Conservation (phyloP, 1,140 invertebrate genomes). For the Sarcophaga bullata region DNA sequence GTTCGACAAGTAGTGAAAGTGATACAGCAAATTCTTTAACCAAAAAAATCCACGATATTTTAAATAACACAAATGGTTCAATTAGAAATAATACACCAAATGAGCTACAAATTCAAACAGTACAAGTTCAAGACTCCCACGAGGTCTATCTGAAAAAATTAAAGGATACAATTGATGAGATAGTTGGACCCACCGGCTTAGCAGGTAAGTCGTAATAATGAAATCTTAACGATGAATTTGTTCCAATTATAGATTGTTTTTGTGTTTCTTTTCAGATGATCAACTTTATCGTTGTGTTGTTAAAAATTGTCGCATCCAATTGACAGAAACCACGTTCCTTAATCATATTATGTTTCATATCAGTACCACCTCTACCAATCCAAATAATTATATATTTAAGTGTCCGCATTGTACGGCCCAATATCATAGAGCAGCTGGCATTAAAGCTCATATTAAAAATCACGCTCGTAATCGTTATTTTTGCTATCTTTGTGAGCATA, state of each 20-base stretch:
- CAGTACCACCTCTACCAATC: constrained; percentile 43
- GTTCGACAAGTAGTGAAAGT: not conserved
- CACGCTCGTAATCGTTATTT: constrained; percentile 66
- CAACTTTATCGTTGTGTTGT: constrained; percentile 44
- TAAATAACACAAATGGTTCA: not conserved
- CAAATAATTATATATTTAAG: constrained; percentile 34
- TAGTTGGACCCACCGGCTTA: constrained; percentile 38
- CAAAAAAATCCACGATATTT: constrained; percentile 14
- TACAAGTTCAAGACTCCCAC: not conserved
- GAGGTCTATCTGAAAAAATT: constrained; percentile 30
- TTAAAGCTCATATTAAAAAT: constrained; percentile 54
- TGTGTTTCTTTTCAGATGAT: constrained; percentile 37
- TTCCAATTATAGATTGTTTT: too few species aligned
- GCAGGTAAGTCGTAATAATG: constrained; percentile 30
- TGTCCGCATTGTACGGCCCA: constrained; percentile 69
- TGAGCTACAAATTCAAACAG: not conserved
- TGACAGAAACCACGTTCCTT: constrained; percentile 52
- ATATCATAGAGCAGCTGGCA: constrained; percentile 66
- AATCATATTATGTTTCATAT: constrained; percentile 68
- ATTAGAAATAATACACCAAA: not conserved
- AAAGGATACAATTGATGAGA: constrained; percentile 39
- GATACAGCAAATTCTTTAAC: not conserved
- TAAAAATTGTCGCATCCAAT: constrained; percentile 28
- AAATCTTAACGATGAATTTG: too few species aligned
- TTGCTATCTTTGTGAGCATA: constrained; percentile 49